These are phyloP conservation scores for Nasonia giraulti DNA, from an alignment of 1,140 invertebrate genomes.

Conservation along the genomic window DNA sequence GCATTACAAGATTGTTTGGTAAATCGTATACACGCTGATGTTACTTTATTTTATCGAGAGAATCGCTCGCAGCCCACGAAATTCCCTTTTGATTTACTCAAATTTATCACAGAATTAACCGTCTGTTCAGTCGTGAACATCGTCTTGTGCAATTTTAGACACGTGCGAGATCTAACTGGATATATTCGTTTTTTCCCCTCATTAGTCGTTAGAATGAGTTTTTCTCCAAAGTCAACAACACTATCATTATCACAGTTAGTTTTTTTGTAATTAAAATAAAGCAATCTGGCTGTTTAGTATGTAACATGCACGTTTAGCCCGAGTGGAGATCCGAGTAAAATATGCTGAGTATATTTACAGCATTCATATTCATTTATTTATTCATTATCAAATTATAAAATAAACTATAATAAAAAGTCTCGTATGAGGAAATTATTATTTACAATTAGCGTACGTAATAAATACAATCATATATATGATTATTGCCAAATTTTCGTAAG, in stretches of 20 bases:
- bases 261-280: background rate
- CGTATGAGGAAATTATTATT: constrained; percentile 23
- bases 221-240: too few species aligned
- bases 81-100: too few species aligned
- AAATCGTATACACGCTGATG: too few species aligned
- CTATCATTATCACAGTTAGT: background rate
- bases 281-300: background rate
- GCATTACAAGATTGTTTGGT: too few species aligned
- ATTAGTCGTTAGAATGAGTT: too few species aligned
- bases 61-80: too few species aligned
- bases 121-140: too few species aligned
- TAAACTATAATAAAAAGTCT: constrained; percentile 42
- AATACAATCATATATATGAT: background rate
- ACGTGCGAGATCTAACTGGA: too few species aligned
- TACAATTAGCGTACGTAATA: constrained; percentile 16
- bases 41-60: too few species aligned
- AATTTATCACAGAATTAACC: too few species aligned
- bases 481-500: background rate
- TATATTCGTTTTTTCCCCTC: too few species aligned
- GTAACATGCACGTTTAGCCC: background rate
- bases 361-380: constrained; percentile 15
- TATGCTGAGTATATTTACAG: background rate
- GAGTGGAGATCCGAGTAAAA: background rate
- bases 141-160: too few species aligned
- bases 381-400: constrained; percentile 50